Evolutionary conservation across 2,113 vertebrate species (phyloP).

Genomic region (Platichthys flesus): DNA sequence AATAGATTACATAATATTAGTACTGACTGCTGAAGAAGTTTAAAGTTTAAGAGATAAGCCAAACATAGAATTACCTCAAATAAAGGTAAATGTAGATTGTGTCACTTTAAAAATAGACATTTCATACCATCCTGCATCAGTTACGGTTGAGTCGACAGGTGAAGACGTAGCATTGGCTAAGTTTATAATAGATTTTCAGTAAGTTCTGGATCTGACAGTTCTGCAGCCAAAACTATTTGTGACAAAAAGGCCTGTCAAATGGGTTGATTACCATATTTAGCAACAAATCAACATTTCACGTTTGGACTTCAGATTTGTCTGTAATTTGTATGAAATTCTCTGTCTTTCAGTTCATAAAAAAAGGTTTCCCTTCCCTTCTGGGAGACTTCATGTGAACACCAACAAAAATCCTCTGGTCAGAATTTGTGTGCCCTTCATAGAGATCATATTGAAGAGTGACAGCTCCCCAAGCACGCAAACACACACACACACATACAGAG

Average conservation of each 20-base stretch:
- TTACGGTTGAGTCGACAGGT: too few species aligned
- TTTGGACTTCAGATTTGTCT: too few species aligned
- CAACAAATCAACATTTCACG: too few species aligned
- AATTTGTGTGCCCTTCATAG: slow-evolving; percentile 32
- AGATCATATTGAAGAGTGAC: slow-evolving; percentile 55
- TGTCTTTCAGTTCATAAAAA: neutral
- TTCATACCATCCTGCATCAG: too few species aligned
- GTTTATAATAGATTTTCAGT: too few species aligned
- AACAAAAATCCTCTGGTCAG: slow-evolving; percentile 9
- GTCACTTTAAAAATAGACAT: neutral
- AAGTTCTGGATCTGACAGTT: too few species aligned
- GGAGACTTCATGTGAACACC: neutral
- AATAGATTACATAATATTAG: neutral
- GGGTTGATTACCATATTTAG: too few species aligned
- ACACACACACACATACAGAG: slow-evolving; percentile 32
- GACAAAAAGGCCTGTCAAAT: too few species aligned
- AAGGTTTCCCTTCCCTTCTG: neutral
- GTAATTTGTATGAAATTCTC: too few species aligned
- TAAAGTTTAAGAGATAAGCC: neutral
- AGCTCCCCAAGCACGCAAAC: slow-evolving; percentile 10
- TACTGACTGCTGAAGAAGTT: neutral
- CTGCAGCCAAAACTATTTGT: too few species aligned
- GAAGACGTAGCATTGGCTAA: too few species aligned
- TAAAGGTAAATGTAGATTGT: neutral
- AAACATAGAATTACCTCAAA: neutral